Percentiles rank a stretch among this genome's conserved stretches.
Evolutionary conservation across 2,888 invertebrate genomes (phyloP).

Genomic region (Tipula vernalis): DNA sequence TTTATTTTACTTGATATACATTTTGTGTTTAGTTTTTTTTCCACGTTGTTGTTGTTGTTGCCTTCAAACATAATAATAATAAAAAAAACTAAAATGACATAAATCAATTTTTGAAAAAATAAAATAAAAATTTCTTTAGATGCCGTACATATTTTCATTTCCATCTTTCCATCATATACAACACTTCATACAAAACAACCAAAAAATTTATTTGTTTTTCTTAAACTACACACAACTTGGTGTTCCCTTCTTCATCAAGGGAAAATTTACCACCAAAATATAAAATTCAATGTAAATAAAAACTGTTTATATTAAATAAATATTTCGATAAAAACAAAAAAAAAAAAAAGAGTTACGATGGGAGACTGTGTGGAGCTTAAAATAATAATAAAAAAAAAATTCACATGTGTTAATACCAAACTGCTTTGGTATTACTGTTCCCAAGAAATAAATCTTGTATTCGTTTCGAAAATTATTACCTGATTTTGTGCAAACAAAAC

Average conservation of each 20-base stretch:
- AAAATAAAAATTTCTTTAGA: neutral
- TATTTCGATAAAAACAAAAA: neutral
- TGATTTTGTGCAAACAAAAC: neutral
- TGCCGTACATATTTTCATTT: neutral
- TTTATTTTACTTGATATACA: constrained; percentile 4
- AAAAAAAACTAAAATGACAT: neutral
- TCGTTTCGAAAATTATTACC: neutral
- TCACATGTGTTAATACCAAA: neutral
- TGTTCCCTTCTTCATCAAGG: neutral
- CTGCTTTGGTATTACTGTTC: neutral
- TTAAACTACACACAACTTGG: neutral
- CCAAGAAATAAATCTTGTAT: neutral
- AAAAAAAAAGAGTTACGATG: neutral
- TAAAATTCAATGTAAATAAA: neutral
- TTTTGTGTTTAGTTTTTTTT: neutral
- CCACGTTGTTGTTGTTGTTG: neutral
- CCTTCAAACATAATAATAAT: neutral
- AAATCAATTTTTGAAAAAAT: neutral
- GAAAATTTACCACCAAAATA: neutral
- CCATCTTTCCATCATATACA: neutral
- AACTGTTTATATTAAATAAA: neutral
- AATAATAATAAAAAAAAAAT: neutral
- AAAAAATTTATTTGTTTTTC: neutral
- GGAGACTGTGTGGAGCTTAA: neutral
- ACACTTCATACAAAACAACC: neutral